These are phyloP conservation scores for Lordiphosa stackelbergi DNA, from an alignment of 1,140 invertebrate genomes.

Conservation along the genomic window DNA sequence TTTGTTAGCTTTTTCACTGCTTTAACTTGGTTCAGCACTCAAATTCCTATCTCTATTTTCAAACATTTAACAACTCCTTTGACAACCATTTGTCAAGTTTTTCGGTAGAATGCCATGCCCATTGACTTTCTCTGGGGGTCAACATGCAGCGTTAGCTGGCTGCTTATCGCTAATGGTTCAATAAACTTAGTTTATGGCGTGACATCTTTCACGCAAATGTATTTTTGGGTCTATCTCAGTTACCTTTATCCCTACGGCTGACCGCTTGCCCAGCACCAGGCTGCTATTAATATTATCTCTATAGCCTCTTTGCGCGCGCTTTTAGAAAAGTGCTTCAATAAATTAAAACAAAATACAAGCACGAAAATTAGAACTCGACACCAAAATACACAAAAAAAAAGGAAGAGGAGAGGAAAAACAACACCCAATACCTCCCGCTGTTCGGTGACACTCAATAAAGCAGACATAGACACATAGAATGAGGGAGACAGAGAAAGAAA, in stretches of 20 bases:
- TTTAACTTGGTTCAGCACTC: not conserved
- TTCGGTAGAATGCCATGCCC: conserved; percentile 3
- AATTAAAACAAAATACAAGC: conserved; percentile 54
- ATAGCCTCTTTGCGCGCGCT: conserved; percentile 33
- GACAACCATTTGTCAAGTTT: conserved; percentile 12
- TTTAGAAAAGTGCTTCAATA: conserved; percentile 50
- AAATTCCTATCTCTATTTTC: not conserved
- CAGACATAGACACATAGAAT: not conserved
- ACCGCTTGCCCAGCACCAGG: conserved; percentile 19
- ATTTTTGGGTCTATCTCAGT: conserved; percentile 22
- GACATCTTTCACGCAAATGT: conserved; percentile 56
- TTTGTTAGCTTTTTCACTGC: conserved; percentile 1
- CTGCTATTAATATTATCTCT: conserved; percentile 53
- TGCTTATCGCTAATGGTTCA: conserved; percentile 53
- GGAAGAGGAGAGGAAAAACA: not conserved
- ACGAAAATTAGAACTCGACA: conserved; percentile 13
- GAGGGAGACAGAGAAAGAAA: conserved; percentile 4
- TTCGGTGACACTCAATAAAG: conserved; percentile 31
- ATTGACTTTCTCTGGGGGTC: not conserved
- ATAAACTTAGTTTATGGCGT: conserved; percentile 55
- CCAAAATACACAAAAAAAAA: not conserved
- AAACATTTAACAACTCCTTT: conserved; percentile 11
- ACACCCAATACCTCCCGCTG: conserved; percentile 11
- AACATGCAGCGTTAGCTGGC: no score
- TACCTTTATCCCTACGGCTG: conserved; percentile 28